These are phyloP conservation scores for Hirtodrosophila histrioides DNA, from an alignment of 2,888 invertebrate genomes.

Conservation along the genomic window DNA sequence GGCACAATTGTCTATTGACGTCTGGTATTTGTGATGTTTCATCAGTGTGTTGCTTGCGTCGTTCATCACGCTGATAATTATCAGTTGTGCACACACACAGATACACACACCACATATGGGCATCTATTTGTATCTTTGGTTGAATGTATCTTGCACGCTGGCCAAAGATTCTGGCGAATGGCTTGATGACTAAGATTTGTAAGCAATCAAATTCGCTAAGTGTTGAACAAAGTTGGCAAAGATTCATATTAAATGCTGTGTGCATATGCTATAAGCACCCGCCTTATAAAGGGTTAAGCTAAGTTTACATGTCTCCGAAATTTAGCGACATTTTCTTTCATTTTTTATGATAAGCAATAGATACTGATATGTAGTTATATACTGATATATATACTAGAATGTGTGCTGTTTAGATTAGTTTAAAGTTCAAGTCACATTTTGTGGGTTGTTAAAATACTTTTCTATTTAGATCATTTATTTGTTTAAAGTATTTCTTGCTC, in stretches of 20 bases:
- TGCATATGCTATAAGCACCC: constrained; percentile 20
- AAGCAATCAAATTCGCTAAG: constrained; percentile 30
- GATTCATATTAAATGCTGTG: constrained; percentile 15
- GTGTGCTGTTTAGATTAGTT: too few species aligned
- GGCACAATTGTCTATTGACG: constrained; percentile 32
- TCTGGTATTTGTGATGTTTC: background rate
- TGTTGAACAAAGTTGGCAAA: constrained; percentile 28
- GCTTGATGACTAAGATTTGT: constrained; percentile 15
- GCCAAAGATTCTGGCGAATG: constrained; percentile 1
- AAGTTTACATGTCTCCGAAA: background rate
- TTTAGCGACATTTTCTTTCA: too few species aligned
- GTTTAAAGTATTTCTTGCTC: too few species aligned
- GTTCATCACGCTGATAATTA: constrained; percentile 3
- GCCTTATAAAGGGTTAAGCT: constrained; percentile 1
- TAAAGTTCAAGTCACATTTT: too few species aligned
- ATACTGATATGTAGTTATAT: too few species aligned
- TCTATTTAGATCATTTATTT: too few species aligned
- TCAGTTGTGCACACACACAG: constrained; percentile 14
- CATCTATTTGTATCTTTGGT: too few species aligned
- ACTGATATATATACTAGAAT: too few species aligned
- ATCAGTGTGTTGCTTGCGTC: too few species aligned
- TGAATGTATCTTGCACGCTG: constrained; percentile 9
- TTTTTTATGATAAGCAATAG: too few species aligned
- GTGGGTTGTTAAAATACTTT: too few species aligned
- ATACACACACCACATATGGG: too few species aligned